Evolutionary conservation across 2,113 vertebrate genomes (phyloP), one percentile per base, ranked within the genome.

Genomic region (Larimichthys polyactis): DNA sequence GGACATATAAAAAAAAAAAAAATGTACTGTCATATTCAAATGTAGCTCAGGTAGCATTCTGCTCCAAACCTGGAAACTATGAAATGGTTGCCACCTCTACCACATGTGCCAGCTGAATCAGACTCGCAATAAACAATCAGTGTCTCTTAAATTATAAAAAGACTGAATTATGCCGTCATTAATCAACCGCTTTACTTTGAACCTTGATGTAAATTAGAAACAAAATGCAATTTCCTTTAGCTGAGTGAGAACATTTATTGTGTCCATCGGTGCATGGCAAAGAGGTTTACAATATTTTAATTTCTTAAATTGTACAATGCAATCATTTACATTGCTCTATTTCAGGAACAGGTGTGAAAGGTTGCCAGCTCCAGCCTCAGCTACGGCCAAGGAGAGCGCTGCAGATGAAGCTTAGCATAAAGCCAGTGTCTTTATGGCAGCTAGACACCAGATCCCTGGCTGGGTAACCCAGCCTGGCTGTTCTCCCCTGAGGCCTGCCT

Each of bases 391-490:
- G 51, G 52, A 54, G 74, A 68, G 60, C 65, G 48, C 36, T 60
- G 59, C 36, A 27, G 67, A 60, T 67, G 64, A 78, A 75, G 79
- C 88, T 40, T 68, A 69, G 67, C 82, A 79, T 85, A 80, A 84
- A 89, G 71, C 43, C 87, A 52, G 1, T 59, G 64, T 29, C 87
- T 89, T 83, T 73, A 80, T 85, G 84, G 88, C 84, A 78, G 83
- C 69, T 52, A 63, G 91, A 91, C 84, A 94, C 92, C 76, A 90
- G 90, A 94, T 91, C 90, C 89, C 86, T 72, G 78, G 83, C 77
- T 81, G 64, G 78, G 93, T 94, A 94, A 94, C 90, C 89, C 48
- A 84, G 81, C 87, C 93, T 82, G 86, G 71, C 80, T 81, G 77
- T 63, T 75, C 83, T 78, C 92, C 83, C 89, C 74, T 11, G 85